Base-by-base conservation (phyloP, 2,888 invertebrate genomes). In the Eledona agricola region DNA sequence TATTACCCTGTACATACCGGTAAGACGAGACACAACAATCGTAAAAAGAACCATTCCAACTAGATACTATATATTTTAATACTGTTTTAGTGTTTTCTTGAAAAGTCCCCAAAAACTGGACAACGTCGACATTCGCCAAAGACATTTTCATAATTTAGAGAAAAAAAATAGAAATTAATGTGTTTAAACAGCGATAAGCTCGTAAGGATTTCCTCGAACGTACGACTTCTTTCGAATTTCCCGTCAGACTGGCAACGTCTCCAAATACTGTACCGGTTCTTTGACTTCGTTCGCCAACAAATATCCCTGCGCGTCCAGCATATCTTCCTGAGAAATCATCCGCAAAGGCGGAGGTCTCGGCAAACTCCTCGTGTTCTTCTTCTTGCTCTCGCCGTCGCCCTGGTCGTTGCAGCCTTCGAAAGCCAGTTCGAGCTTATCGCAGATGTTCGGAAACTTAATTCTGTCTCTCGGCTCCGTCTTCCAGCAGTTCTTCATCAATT, bases 401-500 rank as follows among this genome's bases (percentile, higher is more conserved):
- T 59, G 62, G 9, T 46, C 49, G 16, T 50, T 40, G 40, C 59
- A 60, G 17, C 58, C 58, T 25, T 68, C 66, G 19, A 58, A 29
- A 56, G 73, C 74, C 22, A 80, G 80, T 52, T 84, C 83, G 47
- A 89, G 74, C 63, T 83, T 84, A 17, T 82, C 81, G 71, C 84
- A 81, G 60, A 91, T 87, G 58, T 87, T 85, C 12, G 83, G 76
- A 69, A 93, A 93, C 9, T 80, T 83, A 29, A 88, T 82, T 37
- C 93, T 80, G 62, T 92, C 88, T 42, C 84, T 81, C 0, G 93
- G 89, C 64, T 93, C 91, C 0, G 86, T 83, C 67, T 87, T 85
- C 91, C 91, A 92, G 64, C 91, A 91, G 6, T 84, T 83, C 4
- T 82, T 81, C 90, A 92, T 91, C 57, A 91, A 74, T 51, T 88